Evolutionary conservation across 1,140 invertebrate species (phyloP), one percentile per base, ranked within the genome.

Genomic region (Holcopasites calliopsidis): DNA sequence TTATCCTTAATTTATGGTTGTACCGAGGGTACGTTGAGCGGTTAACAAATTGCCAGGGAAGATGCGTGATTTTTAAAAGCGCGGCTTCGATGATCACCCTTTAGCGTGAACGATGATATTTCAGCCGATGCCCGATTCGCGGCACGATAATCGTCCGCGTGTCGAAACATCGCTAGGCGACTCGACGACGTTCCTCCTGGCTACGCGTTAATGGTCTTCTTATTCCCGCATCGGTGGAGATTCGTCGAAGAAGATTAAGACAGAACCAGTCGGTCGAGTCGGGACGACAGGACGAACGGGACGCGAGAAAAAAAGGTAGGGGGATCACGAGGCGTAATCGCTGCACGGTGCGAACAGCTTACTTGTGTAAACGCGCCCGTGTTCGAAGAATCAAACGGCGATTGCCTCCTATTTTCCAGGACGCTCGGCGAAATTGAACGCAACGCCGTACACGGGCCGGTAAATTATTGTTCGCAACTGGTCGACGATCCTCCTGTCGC

Each of bases 231-330:
- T 7, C 60, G 18, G n/a, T 26, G n/a, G 35, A 73, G 85, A 87
- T 85, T 85, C 79, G 80, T 83, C 84, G 77, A 75, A 68, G 76
- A 79, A 87, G 85, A 87, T 86, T 88, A 83, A 88, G 82, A 84
- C 80, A 73, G 76, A 83, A 86, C 79, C 80, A 80, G 84, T 85
- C 57, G 52, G 55, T 76, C 61, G 68, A 62, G 28, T 70, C 68
- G 31, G 54, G 47, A 80, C 42, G 71, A 73, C 79, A 78, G 69
- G 79, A 58, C 31, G 65, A 28, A 16, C 74, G 54, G 57, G 44
- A 61, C 11, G 57, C 33, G 42, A 42, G 54, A 57, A 42, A n/a
- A 72, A 49, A 66, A 66, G 44, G 7, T 7, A 13, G 49, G 21
- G 50, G 55, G 38, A 52, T 47, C 68, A 33, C 49, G 54, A 10